Conservation (phyloP, 1,140 invertebrate genomes). For the Chrysopa pallens region DNA sequence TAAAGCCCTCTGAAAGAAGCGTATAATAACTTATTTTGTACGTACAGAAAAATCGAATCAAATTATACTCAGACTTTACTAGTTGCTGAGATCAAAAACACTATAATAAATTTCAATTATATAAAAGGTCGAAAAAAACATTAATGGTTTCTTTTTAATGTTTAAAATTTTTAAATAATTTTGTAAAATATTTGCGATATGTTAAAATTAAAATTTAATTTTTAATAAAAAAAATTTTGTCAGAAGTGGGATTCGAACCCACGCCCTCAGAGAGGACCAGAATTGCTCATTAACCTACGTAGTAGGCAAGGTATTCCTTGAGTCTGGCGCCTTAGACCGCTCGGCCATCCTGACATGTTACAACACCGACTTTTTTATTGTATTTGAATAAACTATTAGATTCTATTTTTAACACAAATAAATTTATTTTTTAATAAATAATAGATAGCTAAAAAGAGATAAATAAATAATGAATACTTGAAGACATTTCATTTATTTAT, state of each 20-base stretch:
- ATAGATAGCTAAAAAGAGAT: not conserved
- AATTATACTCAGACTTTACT: too few relatives aligned
- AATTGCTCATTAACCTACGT: conserved; percentile 20
- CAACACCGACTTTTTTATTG: not conserved
- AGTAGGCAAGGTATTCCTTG: conserved; percentile 25
- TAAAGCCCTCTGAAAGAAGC: too few relatives aligned
- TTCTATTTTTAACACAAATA: not conserved
- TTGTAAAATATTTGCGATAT: too few relatives aligned
- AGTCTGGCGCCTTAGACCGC: too few relatives aligned
- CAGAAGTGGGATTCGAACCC: conserved; percentile 74
- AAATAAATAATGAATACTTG: not conserved
- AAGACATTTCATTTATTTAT: not conserved
- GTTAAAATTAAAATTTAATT: too few relatives aligned
- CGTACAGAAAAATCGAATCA: too few relatives aligned
- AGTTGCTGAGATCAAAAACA: too few relatives aligned
- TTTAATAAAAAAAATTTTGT: conserved; percentile 35
- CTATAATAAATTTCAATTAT: too few relatives aligned
- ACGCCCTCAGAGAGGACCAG: conserved; percentile 66
- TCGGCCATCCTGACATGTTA: not conserved
- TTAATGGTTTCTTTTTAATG: too few relatives aligned
- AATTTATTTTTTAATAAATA: not conserved
- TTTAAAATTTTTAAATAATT: too few relatives aligned
- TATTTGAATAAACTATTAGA: not conserved
- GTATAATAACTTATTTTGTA: too few relatives aligned
- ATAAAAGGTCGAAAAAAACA: too few relatives aligned